Percentiles rank a stretch among this genome's conserved stretches.
Evolutionary conservation across 2,113 vertebrate genomes (phyloP).

Genomic region (Oncorhynchus gorbuscha): DNA sequence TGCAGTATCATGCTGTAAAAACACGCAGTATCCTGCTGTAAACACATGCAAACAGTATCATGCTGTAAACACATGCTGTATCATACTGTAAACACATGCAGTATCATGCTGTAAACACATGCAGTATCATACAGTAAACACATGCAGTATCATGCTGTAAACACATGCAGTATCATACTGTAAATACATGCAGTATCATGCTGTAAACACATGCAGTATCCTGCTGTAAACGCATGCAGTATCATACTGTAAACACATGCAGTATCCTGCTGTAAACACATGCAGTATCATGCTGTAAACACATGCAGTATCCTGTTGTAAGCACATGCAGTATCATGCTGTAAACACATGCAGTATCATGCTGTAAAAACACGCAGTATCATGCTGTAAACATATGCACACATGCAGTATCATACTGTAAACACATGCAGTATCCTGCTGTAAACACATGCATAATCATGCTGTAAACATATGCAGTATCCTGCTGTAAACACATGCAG

Average conservation of each 20-base stretch:
- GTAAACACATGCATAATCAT: background rate
- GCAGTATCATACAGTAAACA: background rate
- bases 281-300: background rate
- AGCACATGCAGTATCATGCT: no score
- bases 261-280: background rate
- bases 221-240: background rate
- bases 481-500: background rate
- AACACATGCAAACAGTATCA: background rate
- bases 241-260: background rate
- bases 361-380: background rate
- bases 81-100: no score
- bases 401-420: background rate
- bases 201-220: background rate
- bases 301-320: background rate
- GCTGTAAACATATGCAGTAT: background rate
- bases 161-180: background rate
- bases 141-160: background rate
- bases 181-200: background rate
- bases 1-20: background rate
- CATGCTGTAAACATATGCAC: no score
- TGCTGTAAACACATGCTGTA: background rate
- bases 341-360: background rate
- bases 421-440: background rate
- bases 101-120: background rate
- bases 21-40: background rate